A percentile compares a stretch with the other conserved stretches of the same genome.
Conservation (phyloP, 92 coral and sea anemone genomes). For the Bergia puertoricense region DNA sequence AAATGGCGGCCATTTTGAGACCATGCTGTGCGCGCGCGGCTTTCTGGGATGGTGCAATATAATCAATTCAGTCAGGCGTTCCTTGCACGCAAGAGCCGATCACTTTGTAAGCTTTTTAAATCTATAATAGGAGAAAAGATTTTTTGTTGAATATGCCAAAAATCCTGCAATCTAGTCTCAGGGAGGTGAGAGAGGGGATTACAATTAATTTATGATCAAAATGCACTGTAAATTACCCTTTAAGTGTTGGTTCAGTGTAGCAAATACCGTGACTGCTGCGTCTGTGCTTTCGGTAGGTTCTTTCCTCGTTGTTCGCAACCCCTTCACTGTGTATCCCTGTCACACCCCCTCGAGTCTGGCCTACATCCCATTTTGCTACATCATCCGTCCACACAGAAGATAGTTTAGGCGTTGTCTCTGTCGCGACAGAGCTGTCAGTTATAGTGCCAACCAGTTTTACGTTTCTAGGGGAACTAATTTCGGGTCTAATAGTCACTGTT, state of each 20-base stretch:
- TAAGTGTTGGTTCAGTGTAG: conserved; percentile 41
- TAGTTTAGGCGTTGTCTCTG: neutral
- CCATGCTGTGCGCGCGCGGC: no score
- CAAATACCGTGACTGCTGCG: conserved; percentile 29
- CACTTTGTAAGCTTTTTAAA: no score
- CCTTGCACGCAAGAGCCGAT: no score
- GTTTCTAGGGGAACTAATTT: neutral
- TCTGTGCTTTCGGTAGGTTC: neutral
- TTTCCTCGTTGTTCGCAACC: neutral
- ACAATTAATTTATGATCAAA: no score
- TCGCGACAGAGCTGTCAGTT: neutral
- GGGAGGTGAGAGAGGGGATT: no score
- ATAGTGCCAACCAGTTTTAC: neutral
- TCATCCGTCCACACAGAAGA: neutral
- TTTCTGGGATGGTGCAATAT: no score
- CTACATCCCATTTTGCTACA: neutral
- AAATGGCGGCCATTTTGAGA: no score
- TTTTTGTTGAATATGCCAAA: no score
- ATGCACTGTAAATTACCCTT: neutral
- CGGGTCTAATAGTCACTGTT: neutral
- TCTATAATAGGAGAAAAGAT: no score
- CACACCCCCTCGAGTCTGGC: neutral
- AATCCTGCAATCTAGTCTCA: no score
- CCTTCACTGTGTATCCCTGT: neutral
- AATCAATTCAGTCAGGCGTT: no score